These are phyloP conservation scores for Criorhina ranunculi DNA, from an alignment of 2,888 invertebrate species.

Conservation along the genomic window DNA sequence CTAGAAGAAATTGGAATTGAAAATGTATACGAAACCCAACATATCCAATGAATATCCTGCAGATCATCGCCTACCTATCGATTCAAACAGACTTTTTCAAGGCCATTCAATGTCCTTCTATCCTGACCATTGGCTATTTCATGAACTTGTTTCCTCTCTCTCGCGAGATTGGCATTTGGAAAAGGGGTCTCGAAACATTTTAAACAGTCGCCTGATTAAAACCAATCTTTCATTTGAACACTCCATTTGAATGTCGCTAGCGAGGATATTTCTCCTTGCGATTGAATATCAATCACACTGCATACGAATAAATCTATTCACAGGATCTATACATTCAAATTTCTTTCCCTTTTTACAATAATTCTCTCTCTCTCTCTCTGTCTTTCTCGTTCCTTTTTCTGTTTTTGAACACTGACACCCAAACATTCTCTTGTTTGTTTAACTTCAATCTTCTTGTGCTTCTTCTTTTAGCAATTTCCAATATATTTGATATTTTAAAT, in stretches of 20 bases:
- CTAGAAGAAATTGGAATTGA: no score
- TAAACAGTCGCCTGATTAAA: not conserved
- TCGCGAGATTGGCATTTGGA: no score
- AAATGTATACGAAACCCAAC: no score
- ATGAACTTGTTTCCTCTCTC: no score
- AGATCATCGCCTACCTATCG: no score
- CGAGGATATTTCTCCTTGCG: conserved; percentile 3
- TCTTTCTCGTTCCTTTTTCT: not conserved
- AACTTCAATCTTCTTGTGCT: conserved; percentile 51
- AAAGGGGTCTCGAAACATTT: not conserved
- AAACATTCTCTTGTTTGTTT: conserved; percentile 66
- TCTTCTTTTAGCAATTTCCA: conserved; percentile 56
- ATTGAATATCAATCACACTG: conserved; percentile 56
- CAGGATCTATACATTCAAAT: conserved; percentile 34
- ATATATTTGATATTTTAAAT: conserved; percentile 77
- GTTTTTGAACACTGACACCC: conserved; percentile 32
- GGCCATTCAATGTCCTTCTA: no score
- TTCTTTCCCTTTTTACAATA: conserved; percentile 28
- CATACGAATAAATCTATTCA: conserved; percentile 36
- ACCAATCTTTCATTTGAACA: not conserved
- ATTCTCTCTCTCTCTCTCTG: conserved; percentile 2
- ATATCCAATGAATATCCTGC: no score
- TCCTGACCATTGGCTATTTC: no score
- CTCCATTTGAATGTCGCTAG: not conserved
- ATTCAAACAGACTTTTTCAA: no score